Base-by-base conservation (phyloP, 2,888 invertebrate species). In the Diaperis boleti region DNA sequence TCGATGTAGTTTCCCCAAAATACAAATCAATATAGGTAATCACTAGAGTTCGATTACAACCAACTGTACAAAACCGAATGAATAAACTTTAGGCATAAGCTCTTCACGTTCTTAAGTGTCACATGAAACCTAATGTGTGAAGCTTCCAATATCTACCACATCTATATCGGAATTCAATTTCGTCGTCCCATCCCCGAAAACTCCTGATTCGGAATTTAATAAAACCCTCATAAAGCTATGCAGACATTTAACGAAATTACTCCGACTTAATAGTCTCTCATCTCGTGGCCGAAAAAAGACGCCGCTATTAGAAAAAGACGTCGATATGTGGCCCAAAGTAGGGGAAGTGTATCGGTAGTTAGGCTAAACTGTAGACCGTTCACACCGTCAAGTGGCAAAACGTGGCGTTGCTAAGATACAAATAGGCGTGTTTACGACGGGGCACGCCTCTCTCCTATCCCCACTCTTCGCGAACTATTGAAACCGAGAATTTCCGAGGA, bases 381-480 rank as follows among this genome's bases (percentile, higher is more conserved):
- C 49, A 39, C 47, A 59, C 52, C 49, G 54, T 39, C 69, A 70
- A 70, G 72, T 69, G 73, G 72, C 76, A 74, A 76, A 74, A 73
- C 73, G 72, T 70, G 69, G 72, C 74, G 79, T 80, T 79, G 79
- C 79, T 79, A 80, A 79, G 79, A 78, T 78, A 80, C 79, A 75
- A 67, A 67, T 56, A 69, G 77, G 75, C 63, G 67, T 45, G 41
- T 7, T 15, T 7, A 8, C n/a, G 11, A 31, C 5, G 15, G 18
- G 17, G 11, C 37, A 56, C 63, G 35, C 64, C 64, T 42, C 35
- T 37, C 20, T 22, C 15, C 8, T 33, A 29, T 54, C 52, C 54
- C 62, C 50, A 33, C 50, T 57, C 47, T 26, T 52, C 3, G 7
- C 26, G 14, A 10, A 7, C 35, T 18, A 50, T 50, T 35, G 33